phyloP scores from a whole-genome alignment of 1,140 invertebrate genomes.

The Druon quercuslanigerum region DNA sequence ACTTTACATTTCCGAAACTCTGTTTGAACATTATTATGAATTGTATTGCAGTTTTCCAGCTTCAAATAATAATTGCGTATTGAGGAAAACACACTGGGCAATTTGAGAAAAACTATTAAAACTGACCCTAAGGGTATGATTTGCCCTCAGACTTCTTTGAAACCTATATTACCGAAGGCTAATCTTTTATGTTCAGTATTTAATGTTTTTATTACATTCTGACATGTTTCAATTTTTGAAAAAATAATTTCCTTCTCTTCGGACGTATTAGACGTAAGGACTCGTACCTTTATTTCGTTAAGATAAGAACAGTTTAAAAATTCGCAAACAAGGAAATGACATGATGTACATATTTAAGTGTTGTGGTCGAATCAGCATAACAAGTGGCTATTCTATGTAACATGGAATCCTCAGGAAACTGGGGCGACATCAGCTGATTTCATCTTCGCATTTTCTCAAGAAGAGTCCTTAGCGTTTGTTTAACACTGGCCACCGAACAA shows the following conservation, averaged over 20 bases:
- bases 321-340: conserved; percentile 23
- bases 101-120: conserved; percentile 37
- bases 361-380: conserved; percentile 32
- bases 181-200: conserved; percentile 15
- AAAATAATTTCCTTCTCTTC: conserved; percentile 1
- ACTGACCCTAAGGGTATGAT: conserved; percentile 37
- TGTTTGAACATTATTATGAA: too few species aligned
- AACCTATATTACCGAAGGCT: conserved; percentile 21
- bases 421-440: background rate
- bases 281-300: conserved; percentile 5
- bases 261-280: background rate
- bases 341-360: conserved; percentile 29
- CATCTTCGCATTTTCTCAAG: background rate
- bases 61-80: conserved; percentile 34
- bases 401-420: background rate
- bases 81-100: conserved; percentile 15
- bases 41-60: background rate
- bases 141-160: conserved; percentile 38
- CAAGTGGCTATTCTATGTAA: background rate
- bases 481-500: background rate
- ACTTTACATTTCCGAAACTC: too few species aligned
- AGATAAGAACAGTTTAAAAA: conserved; percentile 25
- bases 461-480: background rate
- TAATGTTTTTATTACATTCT: conserved; percentile 22
- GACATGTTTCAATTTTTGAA: conserved; percentile 1